Base-by-base conservation (phyloP, 2,113 vertebrate species). In the Rhinopomastus cyanomelas region DNA sequence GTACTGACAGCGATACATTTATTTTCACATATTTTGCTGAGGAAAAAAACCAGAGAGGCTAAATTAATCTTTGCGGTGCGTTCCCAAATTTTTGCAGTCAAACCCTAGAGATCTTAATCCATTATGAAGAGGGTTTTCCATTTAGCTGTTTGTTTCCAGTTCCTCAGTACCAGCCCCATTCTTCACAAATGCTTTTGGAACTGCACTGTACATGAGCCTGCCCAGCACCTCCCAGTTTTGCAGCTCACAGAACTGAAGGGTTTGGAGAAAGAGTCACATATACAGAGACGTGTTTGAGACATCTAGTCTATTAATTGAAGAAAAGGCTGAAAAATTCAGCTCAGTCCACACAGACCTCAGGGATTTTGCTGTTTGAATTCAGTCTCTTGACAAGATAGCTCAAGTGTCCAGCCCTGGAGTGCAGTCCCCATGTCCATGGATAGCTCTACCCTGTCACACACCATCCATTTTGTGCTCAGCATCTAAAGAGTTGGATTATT, bases 401-500 rank as follows among this genome's bases (percentile, higher is more conserved):
- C 9, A 51, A 46, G 13, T 2, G 2, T 6, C 8, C 44, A 84
- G 32, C 29, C 21, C 51, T 3, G 1, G 20, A 52, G 27, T 29
- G 34, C 2, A 0, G 14, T 57, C 32, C 12, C 30, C 12, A 13
- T 17, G 8, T 5, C 53, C 30, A 1, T 12, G 27, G 57, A 72
- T 64, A 27, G 36, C 22, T 76, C 30, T 16, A 0, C 36, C 59
- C 16, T 85, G 30, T 61, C 39, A 53, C 51, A 37, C 3, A 61
- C 4, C 25, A 55, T 5, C 8, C 15, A 16, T 30, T 75, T 26
- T 30, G 13, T 87, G 12, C 16, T 72, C 56, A 73, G 18, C 80
- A 89, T 9, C 0, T 27, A 19, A 57, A 27, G 65, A 30, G 51
- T 0, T 3, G 3, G 9, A 53, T 0, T 49, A 37, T 5, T 10